Percentiles rank a stretch among this genome's conserved stretches.
phyloP scores from a whole-genome alignment of 2,888 invertebrate species.

The Coecobrya sp. region DNA sequence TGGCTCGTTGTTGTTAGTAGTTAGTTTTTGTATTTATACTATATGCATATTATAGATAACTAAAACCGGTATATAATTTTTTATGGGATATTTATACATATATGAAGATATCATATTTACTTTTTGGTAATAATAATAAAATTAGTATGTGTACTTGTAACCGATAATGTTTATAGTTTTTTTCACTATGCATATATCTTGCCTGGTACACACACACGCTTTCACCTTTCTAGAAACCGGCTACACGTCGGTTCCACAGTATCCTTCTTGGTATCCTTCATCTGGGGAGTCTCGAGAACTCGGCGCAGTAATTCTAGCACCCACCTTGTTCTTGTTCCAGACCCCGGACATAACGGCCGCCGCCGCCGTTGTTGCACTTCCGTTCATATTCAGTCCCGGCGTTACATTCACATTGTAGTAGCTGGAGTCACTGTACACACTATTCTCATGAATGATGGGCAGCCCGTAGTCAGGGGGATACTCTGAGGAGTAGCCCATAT shows the following conservation, averaged over 20 bases:
- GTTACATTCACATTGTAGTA: slow-evolving; percentile 83
- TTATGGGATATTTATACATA: neutral
- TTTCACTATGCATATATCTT: slow-evolving; percentile 33
- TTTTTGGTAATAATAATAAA: neutral
- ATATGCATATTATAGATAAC: neutral
- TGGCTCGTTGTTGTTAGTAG: slow-evolving; percentile 36
- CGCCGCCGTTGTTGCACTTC: slow-evolving; percentile 89
- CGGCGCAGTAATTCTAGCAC: slow-evolving; percentile 86
- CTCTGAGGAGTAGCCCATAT: slow-evolving; percentile 87
- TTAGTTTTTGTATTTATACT: neutral
- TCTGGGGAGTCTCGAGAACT: slow-evolving; percentile 93
- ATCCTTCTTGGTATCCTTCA: slow-evolving; percentile 96
- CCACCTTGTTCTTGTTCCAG: slow-evolving; percentile 94
- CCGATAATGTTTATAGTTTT: neutral
- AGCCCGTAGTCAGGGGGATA: slow-evolving; percentile 94
- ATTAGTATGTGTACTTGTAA: neutral
- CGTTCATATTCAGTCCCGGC: slow-evolving; percentile 78
- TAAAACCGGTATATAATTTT: neutral
- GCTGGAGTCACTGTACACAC: slow-evolving; percentile 86
- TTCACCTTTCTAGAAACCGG: slow-evolving; percentile 1
- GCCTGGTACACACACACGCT: neutral
- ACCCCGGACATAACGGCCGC: slow-evolving; percentile 93
- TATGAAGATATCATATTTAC: neutral
- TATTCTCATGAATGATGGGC: slow-evolving; percentile 89
- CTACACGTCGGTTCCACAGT: slow-evolving; percentile 95